Conservation (phyloP, 1,140 invertebrate genomes). For the Drosophila fuyamai region DNA sequence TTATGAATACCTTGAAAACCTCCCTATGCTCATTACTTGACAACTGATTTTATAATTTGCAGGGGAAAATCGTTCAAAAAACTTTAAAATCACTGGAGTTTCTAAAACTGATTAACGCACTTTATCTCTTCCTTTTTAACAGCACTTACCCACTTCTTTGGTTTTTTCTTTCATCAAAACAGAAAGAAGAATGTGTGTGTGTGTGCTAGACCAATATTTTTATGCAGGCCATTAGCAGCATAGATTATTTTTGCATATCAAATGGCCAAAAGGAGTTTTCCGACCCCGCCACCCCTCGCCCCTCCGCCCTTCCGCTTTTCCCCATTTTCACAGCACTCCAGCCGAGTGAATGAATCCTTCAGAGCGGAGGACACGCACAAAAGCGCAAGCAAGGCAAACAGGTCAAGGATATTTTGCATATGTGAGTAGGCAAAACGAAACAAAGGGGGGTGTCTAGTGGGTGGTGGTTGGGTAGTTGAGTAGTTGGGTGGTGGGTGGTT, state of each 20-base stretch:
- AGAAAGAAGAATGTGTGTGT: background rate
- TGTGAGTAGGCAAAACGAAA: conserved; percentile 49
- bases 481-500: background rate
- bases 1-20: background rate
- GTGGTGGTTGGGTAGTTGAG: background rate
- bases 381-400: conserved; percentile 67
- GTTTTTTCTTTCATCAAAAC: background rate
- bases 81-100: background rate
- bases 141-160: background rate
- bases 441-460: conserved; percentile 13
- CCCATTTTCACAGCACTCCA: background rate
- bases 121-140: background rate
- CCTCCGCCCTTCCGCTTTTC: background rate
- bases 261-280: conserved; percentile 41
- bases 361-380: conserved; percentile 50
- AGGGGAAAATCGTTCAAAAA: background rate
- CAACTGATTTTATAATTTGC: background rate
- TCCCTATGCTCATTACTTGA: background rate
- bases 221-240: conserved; percentile 65
- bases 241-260: conserved; percentile 71
- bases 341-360: conserved; percentile 7
- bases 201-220: conserved; percentile 53
- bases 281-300: background rate
- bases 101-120: background rate
- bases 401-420: conserved; percentile 79